Percentiles rank a stretch among this genome's conserved stretches.
Evolutionary conservation across 2,797 vertebrate genomes (phyloP).

Genomic region (Meda fulgida): DNA sequence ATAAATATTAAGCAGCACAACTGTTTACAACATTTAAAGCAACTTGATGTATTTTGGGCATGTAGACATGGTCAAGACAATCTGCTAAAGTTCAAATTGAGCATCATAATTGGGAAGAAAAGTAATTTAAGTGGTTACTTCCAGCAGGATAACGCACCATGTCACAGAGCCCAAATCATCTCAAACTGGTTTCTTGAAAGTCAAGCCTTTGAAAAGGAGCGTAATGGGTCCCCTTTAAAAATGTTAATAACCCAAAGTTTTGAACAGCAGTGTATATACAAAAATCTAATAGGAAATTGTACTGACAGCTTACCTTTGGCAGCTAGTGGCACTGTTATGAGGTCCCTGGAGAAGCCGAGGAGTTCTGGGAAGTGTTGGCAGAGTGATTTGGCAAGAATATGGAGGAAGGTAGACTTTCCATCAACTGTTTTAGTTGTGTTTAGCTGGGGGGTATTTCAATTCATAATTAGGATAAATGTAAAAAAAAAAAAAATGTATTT

Average conservation of each 20-base stretch:
- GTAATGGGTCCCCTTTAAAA: too few species aligned
- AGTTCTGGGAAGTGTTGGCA: slow-evolving; percentile 98
- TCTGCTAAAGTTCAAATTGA: background rate
- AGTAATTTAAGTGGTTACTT: slow-evolving; percentile 1
- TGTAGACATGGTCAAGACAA: background rate
- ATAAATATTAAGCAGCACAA: background rate
- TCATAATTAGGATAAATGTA: background rate
- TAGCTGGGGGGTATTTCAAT: slow-evolving; percentile 76
- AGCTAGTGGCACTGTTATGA: slow-evolving; percentile 91
- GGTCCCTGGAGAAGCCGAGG: slow-evolving; percentile 93
- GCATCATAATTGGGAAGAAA: background rate
- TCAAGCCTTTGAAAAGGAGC: too few species aligned
- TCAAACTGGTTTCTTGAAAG: background rate
- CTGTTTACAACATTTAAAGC: background rate
- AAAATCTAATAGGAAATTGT: background rate
- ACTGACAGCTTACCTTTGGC: slow-evolving; percentile 87
- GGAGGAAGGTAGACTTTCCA: slow-evolving; percentile 96
- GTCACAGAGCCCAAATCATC: slow-evolving; percentile 33
- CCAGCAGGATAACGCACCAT: slow-evolving; percentile 35
- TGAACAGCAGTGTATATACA: background rate
- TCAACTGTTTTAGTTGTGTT: slow-evolving; percentile 98
- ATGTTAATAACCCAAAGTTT: background rate
- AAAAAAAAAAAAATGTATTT: background rate
- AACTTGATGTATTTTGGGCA: background rate
- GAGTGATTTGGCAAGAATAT: slow-evolving; percentile 98